Base-by-base conservation (phyloP, 2,797 vertebrate genomes). In the Geotrypetes seraphini region DNA sequence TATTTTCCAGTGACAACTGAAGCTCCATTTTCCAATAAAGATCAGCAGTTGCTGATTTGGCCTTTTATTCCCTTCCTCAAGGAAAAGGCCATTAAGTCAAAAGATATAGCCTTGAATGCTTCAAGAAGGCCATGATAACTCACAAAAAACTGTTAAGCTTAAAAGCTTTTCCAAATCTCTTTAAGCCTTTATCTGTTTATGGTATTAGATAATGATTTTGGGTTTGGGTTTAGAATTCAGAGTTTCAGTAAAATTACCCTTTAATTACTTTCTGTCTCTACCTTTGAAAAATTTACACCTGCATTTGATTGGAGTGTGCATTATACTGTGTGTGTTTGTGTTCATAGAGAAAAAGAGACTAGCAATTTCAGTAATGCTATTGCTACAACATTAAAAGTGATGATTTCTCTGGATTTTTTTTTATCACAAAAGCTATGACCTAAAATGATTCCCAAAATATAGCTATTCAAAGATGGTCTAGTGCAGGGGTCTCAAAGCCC, bases 61-160 rank as follows among this genome's bases (percentile, higher is more conserved):
- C n/a, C 13, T 52, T 35, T 50, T 52, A 28, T 49, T 49, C 26
- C 25, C 18, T 47, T 19, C 16, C 17, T 39, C 12, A 32, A 45
- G 34, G 27, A 62, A 52, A 58, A 23, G 50, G 16, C 7, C 7
- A 10, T 41, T 42, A 40, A 39, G 28, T 50, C 8, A 41, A 43
- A 51, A 30, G 42, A 22, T 47, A 57, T 57, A 42, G 12, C 20
- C 34, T 54, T 51, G 23, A 41, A 17, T 57, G 33, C 26, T 57
- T 48, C 36, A 24, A 24, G 25, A 19, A 36, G 10, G 14, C 16
- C 12, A n/a, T 28, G 18, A 35, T n/a, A 16, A 48, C 41, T 31
- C 12, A 31, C 16, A 47, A 15, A n/a, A 56, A 33, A 27, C 21
- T 14, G 9, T 39, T 49, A 37, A 18, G 6, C 7, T 26, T 55